These are phyloP conservation scores for Zaprionus lineosus DNA, from an alignment of 2,888 invertebrate genomes.

Conservation along the genomic window DNA sequence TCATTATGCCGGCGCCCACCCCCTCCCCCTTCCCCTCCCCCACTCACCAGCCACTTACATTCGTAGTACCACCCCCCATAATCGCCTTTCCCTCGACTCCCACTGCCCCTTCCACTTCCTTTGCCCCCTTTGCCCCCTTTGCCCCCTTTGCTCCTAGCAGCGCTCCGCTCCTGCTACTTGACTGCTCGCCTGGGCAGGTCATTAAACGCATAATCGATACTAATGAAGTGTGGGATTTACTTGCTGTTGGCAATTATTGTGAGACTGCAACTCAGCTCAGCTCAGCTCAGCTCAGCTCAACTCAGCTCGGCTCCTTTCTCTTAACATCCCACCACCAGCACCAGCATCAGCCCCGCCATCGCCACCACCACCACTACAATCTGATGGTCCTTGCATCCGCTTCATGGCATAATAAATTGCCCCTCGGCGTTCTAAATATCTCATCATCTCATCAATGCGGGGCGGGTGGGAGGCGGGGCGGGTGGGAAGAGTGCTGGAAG, in stretches of 20 bases:
- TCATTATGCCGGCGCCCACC: constrained; percentile 45
- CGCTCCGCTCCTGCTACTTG: background rate
- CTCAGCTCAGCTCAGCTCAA: background rate
- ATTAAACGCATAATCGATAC: constrained; percentile 74
- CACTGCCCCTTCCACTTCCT: background rate
- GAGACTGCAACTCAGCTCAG: constrained; percentile 43
- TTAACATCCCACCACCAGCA: too few species aligned
- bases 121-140: background rate
- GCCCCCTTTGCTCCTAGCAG: background rate
- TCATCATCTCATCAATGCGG: constrained; percentile 52
- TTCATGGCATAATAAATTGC: constrained; percentile 66
- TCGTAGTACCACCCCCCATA: too few species aligned
- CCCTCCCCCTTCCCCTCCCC: background rate
- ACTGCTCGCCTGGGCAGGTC: constrained; percentile 40
- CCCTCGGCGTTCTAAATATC: constrained; percentile 54
- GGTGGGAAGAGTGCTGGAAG: constrained; percentile 3
- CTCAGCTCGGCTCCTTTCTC: background rate
- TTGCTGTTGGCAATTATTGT: constrained; percentile 70
- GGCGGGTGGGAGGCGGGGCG: background rate
- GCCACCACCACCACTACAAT: too few species aligned
- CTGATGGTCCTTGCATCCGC: constrained; percentile 44
- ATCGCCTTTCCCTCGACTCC: too few species aligned
- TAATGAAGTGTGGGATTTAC: constrained; percentile 71
- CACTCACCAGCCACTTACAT: too few species aligned
- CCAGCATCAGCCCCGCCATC: too few species aligned